Evolutionary conservation across 2,113 vertebrate genomes (phyloP), one percentile per base, ranked within the genome.

Genomic region (Edolisoma coerulescens): DNA sequence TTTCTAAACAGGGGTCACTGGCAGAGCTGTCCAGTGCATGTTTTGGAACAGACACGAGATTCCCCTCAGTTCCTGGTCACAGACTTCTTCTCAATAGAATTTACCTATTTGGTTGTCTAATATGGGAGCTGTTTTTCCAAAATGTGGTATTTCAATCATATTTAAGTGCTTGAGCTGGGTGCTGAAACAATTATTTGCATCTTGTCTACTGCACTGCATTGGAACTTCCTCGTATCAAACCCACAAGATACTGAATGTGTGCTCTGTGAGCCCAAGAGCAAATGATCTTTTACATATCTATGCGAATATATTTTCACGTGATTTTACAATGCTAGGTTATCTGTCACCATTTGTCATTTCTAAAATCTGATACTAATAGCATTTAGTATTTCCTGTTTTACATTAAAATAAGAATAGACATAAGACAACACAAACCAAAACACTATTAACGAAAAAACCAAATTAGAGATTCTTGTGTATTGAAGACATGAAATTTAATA

Each of bases 331-430:
- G 81, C 85, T 93, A 77, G 65, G 57, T 59, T 94, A 89, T 91
- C 84, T 87, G 60, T 89, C 74, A 53, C 61, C 80, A 75, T 81
- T 68, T 50, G 86, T 79, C 76, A 73, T 81, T 96, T 92, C 61
- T 84, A 70, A 84, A 93, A 92, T 87, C 78, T 96, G 91, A 90
- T 95, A 45, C 65, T 94, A 94, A 96, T 64, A 84, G 61, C 95
- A 94, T 97, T 87, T 80, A 91, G 65, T 94, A 61, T 93, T 96
- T 80, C 45, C 39, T 39, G 0, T 83, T 95, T 89, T 85, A 73
- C n/a, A 83, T 74, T 85, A 80, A 81, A 94, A 79, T 91, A 96
- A 91, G 76, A 91, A 77, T 70, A 93, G 93, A 71, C 61, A 37
- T 95, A 94, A 96, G 33, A 76, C 30, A 78, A 64, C 39, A 74